Base-by-base conservation (phyloP, 2,113 vertebrate species). In the Phylloscopus trochiloides region DNA sequence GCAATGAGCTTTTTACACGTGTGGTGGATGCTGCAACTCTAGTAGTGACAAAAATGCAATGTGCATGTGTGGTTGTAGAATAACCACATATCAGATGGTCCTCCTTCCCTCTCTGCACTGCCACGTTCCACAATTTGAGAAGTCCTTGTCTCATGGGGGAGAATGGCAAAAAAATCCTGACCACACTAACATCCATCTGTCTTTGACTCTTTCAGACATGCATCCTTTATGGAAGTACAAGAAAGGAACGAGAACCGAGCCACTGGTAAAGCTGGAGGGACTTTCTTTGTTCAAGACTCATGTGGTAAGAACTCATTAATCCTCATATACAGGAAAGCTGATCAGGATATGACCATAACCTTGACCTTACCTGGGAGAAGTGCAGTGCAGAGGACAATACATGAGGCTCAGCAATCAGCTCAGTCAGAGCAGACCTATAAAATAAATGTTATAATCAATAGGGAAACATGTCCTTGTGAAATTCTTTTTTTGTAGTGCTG, bases 401-500 rank as follows among this genome's bases (percentile, higher is more conserved):
- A 25, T 50, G n/a, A 68, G 29, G 36, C 32, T 32, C 57, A 76
- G 48, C 48, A 79, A 48, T 73, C 87, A 82, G 38, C 40, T 68
- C 61, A 31, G 57, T 81, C 45, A 90, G 71, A 71, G 58, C 15
- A 78, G 48, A 61, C 36, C 63, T 55, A 54, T 65, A 92, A 94
- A 78, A 74, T 58, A 71, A 80, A 71, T 40, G 29, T 58, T 94
- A 61, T 61, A 62, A 75, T 91, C 58, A 76, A 54, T 48, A 86
- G 62, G 51, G 68, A 95, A 94, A 58, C 3, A 4, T 38, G 55
- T 85, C 66, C 51, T 92, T 68, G 57, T 79, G 66, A 85, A 90
- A 94, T 91, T 70, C 73, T 16, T 80, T 70, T 96, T 96, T 94
- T 87, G 45, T 68, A 95, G 92, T 70, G 59, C 52, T 81, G 72